A percentile compares a stretch with the other conserved stretches of the same genome.
Conservation (phyloP, 2,797 vertebrate genomes). For the Selene dorsalis region DNA sequence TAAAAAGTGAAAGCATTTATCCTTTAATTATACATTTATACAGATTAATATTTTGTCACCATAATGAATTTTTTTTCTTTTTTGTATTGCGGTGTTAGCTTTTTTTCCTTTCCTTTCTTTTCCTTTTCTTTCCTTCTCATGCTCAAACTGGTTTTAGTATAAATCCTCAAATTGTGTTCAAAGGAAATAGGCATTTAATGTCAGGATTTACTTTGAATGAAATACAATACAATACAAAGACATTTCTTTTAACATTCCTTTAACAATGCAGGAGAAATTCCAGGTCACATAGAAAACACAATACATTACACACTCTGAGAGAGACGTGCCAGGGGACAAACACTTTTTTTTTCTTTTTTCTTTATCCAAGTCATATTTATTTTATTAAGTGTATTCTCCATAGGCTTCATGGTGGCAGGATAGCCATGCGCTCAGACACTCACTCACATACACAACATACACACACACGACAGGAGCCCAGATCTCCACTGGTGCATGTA, state of each 20-base stretch:
- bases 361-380: constrained; percentile 84
- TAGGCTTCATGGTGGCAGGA: constrained; percentile 78
- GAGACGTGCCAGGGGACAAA: constrained; percentile 77
- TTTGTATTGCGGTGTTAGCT: neutral
- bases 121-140: constrained; percentile 17
- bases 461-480: constrained; percentile 68
- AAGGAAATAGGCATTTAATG: constrained; percentile 65
- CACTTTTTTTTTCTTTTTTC: constrained; percentile 75
- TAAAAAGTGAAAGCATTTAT: neutral
- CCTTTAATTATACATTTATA: neutral
- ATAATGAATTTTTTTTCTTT: neutral
- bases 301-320: constrained; percentile 75
- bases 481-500: constrained; percentile 83
- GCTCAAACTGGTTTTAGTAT: constrained; percentile 27
- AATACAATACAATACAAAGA: constrained; percentile 50
- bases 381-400: constrained; percentile 83
- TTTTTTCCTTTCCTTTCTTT: neutral
- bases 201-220: constrained; percentile 65
- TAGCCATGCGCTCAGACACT: constrained; percentile 75
- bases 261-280: constrained; percentile 69
- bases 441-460: constrained; percentile 61
- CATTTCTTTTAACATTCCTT: constrained; percentile 59
- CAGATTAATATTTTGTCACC: neutral
- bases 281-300: constrained; percentile 71
- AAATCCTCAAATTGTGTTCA: constrained; percentile 51